Evolutionary conservation across 2,113 vertebrate species (phyloP), one percentile per base, ranked within the genome.

Genomic region (Cathartes aura): DNA sequence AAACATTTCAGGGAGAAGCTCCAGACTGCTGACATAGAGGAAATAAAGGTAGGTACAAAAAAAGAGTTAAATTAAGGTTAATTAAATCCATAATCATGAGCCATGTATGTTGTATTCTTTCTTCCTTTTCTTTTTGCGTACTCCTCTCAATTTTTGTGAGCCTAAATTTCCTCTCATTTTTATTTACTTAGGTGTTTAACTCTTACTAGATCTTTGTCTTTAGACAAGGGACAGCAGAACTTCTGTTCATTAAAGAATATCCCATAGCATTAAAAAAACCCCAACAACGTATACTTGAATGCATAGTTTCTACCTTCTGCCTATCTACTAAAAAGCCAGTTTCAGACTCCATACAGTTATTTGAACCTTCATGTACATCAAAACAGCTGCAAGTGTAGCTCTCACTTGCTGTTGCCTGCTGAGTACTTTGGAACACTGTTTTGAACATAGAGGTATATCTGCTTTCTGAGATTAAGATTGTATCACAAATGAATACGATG

Each of bases 1-100:
- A 98, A 98, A 67, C 99, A 99, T 98, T 99, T 99, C 97, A 99
- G 99, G 98, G 99, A 99, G 96, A 99, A 99, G 93, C 99, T 99
- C 30, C 99, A 99, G 97, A 99, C 99, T 87, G 99, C 99, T 80
- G 99, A 99, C 96, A 99, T 99, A 98, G 99, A 99, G n/a, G 99
- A 99, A 96, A 99, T 99, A 96, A 99, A 99, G 99, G 99, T 99
- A 98, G 59, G 81, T 96, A 68, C 4, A 72, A 56, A n/a, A 58
- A 20, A 11, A 9, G 1, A 81, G 10, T 40, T 66, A 71, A 86
- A 75, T 42, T 55, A 45, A 82, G 1, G 6, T 53, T 72, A 81
- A 50, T 18, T 88, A 79, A 82, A 81, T 79, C 18, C 21, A 30
- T 83, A 45, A n/a, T 64, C 23, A 48, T 19, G 21, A 63, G 19